Base-by-base conservation (phyloP, 2,888 invertebrate species). In the Lamproptera curius region DNA sequence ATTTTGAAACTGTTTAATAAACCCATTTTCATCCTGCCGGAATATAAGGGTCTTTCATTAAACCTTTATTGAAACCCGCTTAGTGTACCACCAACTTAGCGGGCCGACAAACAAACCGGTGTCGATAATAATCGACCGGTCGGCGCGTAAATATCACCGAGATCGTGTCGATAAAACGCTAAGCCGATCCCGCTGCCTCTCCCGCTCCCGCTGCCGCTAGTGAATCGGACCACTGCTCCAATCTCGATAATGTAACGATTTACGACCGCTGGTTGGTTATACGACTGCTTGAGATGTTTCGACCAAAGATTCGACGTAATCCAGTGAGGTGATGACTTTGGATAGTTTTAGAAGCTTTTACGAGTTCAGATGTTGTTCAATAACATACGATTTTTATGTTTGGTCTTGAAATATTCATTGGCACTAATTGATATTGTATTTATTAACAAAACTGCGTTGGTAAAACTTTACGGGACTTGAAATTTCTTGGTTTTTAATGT, bases 211-310 rank as follows among this genome's bases (percentile, higher is more conserved):
- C 48, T 57, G 56, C 56, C 67, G 68, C 67, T 70, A 65, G 66
- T 71, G 73, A 68, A 72, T 79, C 77, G 81, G 70, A 71, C 66
- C 62, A 69, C 66, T 64, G 63, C 61, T 56, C 58, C 58, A 70
- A 83, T 84, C 81, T 70, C 66, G 85, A 85, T 84, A 82, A 63
- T 60, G 59, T 56, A 55, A 63, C 64, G 74, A 85, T 84, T 85
- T 85, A 85, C 78, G 55, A 55, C 58, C 58, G 61, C 56, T 59
- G 56, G 61, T 62, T 49, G 52, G 59, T 66, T 67, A 59, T 60
- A 60, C 57, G 60, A 69, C 72, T 73, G 70, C 74, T 81, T 76
- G 74, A 79, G 76, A 79, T 75, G 73, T 75, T 69, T 63, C 51
- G 45, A 50, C 44, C 56, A 42, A 52, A 55, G 63, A 60, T 58